Evolutionary conservation across 2,113 vertebrate species (phyloP), one percentile per base, ranked within the genome.

Genomic region (Strix uralensis): DNA sequence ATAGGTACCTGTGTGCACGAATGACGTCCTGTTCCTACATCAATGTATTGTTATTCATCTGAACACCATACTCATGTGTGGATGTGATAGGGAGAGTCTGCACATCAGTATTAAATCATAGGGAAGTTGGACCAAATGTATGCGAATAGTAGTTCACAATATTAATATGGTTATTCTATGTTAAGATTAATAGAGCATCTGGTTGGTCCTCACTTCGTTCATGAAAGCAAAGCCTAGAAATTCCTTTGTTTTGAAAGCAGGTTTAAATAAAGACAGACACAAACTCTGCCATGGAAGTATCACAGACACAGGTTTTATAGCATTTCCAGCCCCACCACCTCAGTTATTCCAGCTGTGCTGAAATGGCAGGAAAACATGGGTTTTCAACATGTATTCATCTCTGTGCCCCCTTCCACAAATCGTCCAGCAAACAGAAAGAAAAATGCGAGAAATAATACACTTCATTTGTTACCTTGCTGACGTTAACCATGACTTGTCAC

Each of bases 1-100:
- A 9, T 12, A 69, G 46, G 36, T 47, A 47, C 29, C 29, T 20
- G 3, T 0, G 4, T 15, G 21, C 15, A 10, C 13, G 18, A 58
- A 12, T 40, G 36, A 14, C 51, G 25, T 17, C 32, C 4, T 49
- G 2, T 34, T 71, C 83, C 55, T 79, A 1, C 14, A 11, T 42
- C 51, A 47, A 0, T 20, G 6, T 3, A 0, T 23, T n/a, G 57
- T 32, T 70, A 5, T 44, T 65, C n/a, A 42, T 67, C 22, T 40
- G 42, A 72, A 25, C 2, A 2, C 55, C 18, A 1, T 22, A 15
- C 34, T 55, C 7, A 0, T 67, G 75, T 4, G 0, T 21, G n/a
- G 47, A 21, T 30, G 6, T 40, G 42, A 8, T 27, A 42, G 38
- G 46, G 61, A 55, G 61, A 49, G 47, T 36, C 52, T 40, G 44